Percentiles rank a stretch among this genome's conserved stretches.
Conservation (phyloP, 2,888 invertebrate species). For the Leucophora obtusa region DNA sequence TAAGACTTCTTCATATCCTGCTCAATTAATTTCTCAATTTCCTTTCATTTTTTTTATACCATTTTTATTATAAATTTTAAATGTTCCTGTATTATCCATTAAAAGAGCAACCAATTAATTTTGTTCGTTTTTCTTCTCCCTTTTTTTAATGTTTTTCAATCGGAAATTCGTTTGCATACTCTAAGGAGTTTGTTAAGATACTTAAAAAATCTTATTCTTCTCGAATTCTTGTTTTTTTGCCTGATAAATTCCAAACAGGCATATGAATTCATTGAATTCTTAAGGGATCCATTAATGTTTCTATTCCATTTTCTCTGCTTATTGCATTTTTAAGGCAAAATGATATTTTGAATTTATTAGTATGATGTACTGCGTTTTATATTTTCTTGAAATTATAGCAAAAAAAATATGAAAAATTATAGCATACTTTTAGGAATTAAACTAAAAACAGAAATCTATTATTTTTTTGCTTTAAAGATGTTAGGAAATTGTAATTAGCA, state of each 20-base stretch:
- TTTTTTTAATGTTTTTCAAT: slow-evolving; percentile 29
- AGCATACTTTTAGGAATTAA: too few relatives aligned
- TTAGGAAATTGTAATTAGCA: too few relatives aligned
- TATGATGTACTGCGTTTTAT: too few relatives aligned
- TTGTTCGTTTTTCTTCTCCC: slow-evolving; percentile 4
- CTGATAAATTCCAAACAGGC: slow-evolving; percentile 50
- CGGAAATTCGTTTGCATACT: slow-evolving; percentile 35
- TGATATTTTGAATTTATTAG: too few relatives aligned
- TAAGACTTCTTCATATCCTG: too few relatives aligned
- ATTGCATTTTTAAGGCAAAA: too few relatives aligned
- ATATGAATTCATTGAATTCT: slow-evolving; percentile 54
- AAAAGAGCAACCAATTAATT: slow-evolving; percentile 38
- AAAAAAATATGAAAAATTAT: too few relatives aligned
- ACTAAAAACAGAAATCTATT: too few relatives aligned
- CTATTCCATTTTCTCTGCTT: slow-evolving; percentile 25
- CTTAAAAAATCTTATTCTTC: neutral
- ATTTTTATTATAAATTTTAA: too few relatives aligned
- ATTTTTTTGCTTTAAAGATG: too few relatives aligned
- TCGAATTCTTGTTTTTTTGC: slow-evolving; percentile 26
- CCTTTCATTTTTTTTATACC: neutral
- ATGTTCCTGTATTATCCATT: too few relatives aligned
- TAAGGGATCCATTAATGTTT: slow-evolving; percentile 46
- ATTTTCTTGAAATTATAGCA: too few relatives aligned
- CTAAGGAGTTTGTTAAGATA: slow-evolving; percentile 25
- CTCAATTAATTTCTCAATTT: neutral